Evolutionary conservation across 2,113 vertebrate genomes (phyloP).

Genomic region (Tretioscincus oriximinensis): DNA sequence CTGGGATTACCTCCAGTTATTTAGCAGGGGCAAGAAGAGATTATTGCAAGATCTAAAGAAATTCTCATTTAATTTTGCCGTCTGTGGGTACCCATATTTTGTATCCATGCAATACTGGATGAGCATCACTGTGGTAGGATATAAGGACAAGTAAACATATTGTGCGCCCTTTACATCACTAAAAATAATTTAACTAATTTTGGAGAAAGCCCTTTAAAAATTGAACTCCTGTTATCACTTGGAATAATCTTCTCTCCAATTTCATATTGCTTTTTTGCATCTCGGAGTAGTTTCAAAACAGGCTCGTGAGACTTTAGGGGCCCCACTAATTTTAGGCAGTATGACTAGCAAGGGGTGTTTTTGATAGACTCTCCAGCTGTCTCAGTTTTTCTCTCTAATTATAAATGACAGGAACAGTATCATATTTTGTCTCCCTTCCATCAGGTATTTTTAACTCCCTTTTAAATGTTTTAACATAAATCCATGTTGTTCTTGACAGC

Average conservation of each 20-base stretch:
- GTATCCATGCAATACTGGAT: not conserved
- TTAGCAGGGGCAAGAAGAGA: no score
- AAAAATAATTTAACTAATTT: not conserved
- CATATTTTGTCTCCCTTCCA: slow-evolving; percentile 72
- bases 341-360: slow-evolving; percentile 51
- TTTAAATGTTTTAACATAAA: slow-evolving; percentile 54
- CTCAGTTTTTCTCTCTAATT: slow-evolving; percentile 66
- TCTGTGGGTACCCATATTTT: not conserved
- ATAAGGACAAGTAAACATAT: not conserved
- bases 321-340: slow-evolving; percentile 71
- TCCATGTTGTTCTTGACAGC: slow-evolving; percentile 38
- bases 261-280: not conserved
- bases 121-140: not conserved
- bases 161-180: not conserved
- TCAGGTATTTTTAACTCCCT: slow-evolving; percentile 73
- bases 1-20: no score
- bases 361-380: slow-evolving; percentile 76
- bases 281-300: not conserved
- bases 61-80: no score
- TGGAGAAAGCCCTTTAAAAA: not conserved
- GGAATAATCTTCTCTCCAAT: not conserved
- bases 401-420: slow-evolving; percentile 59
- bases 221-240: not conserved
- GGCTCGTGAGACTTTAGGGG: not conserved
- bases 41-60: no score